Evolutionary conservation across 1,140 invertebrate genomes (phyloP).

Genomic region (Meloidogyne exigua): DNA sequence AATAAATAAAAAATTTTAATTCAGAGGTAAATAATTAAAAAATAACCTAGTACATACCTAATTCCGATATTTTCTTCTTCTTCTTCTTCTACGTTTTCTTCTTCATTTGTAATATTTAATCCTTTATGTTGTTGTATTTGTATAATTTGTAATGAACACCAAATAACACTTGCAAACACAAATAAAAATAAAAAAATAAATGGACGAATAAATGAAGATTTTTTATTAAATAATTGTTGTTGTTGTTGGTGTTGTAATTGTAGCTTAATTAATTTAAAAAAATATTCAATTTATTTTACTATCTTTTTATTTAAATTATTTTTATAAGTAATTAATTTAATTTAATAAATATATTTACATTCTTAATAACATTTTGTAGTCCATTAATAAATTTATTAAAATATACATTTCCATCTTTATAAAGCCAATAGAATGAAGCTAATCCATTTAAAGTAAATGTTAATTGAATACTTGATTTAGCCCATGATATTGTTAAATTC

Average conservation of each 20-base stretch:
- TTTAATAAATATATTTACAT: conserved; percentile 18
- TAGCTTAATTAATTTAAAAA: background rate
- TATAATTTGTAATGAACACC: background rate
- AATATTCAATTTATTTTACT: background rate
- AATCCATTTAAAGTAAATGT: conserved; percentile 20
- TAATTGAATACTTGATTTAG: conserved; percentile 23
- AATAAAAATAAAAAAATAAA: background rate
- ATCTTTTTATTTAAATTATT: background rate
- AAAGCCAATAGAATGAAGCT: conserved; percentile 6
- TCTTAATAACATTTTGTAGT: conserved; percentile 1
- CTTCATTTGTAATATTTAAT: background rate
- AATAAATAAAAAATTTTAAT: background rate
- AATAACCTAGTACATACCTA: background rate
- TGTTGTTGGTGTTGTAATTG: background rate
- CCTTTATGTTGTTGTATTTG: background rate
- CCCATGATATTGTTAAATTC: conserved; percentile 14
- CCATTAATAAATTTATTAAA: background rate
- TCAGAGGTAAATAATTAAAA: background rate
- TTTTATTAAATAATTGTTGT: background rate
- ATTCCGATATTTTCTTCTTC: background rate
- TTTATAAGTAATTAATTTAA: too few species aligned
- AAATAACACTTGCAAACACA: conserved; percentile 9
- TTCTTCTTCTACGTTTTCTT: too few species aligned
- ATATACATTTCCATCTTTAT: background rate
- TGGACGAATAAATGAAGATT: background rate